Evolutionary conservation across 2,888 invertebrate species (phyloP).

Genomic region (Napeogenes inachia): DNA sequence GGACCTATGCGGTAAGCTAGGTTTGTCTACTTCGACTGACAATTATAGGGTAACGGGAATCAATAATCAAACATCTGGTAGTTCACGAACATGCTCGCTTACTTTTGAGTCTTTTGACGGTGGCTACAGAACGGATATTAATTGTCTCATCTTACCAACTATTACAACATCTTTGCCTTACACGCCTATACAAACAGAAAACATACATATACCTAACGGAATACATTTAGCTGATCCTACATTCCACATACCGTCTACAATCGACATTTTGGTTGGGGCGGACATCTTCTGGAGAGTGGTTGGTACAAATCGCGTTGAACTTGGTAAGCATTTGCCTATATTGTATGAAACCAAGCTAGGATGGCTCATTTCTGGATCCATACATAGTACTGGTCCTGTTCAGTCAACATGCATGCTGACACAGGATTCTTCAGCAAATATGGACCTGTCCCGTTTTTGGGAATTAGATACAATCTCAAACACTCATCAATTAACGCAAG

Average conservation of each 20-base stretch:
- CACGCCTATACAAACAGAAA: slow-evolving; percentile 19
- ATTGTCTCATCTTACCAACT: slow-evolving; percentile 24
- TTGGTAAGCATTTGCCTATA: slow-evolving; percentile 30
- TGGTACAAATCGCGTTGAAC: slow-evolving; percentile 20
- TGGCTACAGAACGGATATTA: slow-evolving; percentile 21
- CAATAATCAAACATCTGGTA: background rate
- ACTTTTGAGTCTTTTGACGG: slow-evolving; percentile 17
- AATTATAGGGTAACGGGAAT: background rate
- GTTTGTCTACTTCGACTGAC: background rate
- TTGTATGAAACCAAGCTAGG: slow-evolving; percentile 31
- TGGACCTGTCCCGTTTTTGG: slow-evolving; percentile 30
- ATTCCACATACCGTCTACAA: slow-evolving; percentile 28
- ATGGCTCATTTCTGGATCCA: slow-evolving; percentile 31
- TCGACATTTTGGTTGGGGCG: slow-evolving; percentile 32
- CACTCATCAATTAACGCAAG: slow-evolving; percentile 24
- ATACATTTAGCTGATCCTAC: slow-evolving; percentile 29
- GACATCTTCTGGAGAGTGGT: slow-evolving; percentile 32
- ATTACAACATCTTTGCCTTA: slow-evolving; percentile 26
- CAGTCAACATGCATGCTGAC: too few relatives aligned
- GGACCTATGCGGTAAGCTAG: background rate
- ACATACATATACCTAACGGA: slow-evolving; percentile 27
- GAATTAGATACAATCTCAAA: slow-evolving; percentile 31
- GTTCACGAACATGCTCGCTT: slow-evolving; percentile 3
- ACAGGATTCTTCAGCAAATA: too few relatives aligned
- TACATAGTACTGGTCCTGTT: too few relatives aligned